phyloP scores from a whole-genome alignment of 2,797 vertebrate species.

The Tangara arthus region DNA sequence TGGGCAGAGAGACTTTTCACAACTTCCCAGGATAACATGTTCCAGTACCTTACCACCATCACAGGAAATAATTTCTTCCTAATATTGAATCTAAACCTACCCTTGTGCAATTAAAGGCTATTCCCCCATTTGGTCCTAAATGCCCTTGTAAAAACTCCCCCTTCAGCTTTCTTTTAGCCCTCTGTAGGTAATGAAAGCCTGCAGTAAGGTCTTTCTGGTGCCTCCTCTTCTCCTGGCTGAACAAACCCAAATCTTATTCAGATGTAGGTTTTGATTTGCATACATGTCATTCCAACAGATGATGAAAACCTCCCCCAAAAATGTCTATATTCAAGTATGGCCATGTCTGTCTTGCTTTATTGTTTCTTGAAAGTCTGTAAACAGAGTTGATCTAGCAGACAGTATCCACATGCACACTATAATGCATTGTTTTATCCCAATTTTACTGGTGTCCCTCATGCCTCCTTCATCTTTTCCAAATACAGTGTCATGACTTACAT shows the following conservation, averaged over 20 bases:
- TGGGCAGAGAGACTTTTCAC: not conserved
- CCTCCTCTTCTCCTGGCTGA: not conserved
- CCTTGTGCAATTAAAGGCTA: not conserved
- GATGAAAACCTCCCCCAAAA: not conserved
- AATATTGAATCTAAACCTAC: not conserved
- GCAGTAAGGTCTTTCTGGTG: not conserved
- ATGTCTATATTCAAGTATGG: not conserved
- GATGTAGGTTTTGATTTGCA: not conserved
- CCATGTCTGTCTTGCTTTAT: not conserved
- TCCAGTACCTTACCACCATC: not conserved
- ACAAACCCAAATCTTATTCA: not conserved
- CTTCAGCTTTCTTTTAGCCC: not conserved
- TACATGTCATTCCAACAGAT: not conserved
- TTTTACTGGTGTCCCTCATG: not conserved
- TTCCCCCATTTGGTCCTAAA: not conserved
- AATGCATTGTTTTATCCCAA: not conserved
- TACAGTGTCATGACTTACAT: not conserved
- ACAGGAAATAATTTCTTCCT: not conserved
- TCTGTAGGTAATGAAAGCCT: not conserved
- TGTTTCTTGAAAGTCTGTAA: not conserved
- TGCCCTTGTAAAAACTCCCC: not conserved
- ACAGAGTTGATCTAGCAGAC: not conserved
- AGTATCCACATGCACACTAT: not conserved
- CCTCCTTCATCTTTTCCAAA: not conserved
- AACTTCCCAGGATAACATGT: not conserved